Base-by-base conservation (phyloP, 1,140 invertebrate species). In the Kradibia gibbosae region DNA sequence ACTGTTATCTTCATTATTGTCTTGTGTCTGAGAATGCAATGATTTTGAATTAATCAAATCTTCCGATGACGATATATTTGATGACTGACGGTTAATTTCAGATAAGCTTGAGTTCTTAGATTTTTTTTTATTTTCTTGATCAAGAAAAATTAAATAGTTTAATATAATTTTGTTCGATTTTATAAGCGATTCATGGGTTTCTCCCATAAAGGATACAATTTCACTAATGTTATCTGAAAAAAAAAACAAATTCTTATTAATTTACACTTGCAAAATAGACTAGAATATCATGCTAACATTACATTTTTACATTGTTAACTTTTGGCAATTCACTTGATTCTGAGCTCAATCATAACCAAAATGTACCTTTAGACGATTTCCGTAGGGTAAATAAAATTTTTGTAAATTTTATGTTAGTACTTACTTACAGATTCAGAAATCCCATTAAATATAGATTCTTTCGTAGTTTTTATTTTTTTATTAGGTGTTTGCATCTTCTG, bases 221-320 rank as follows among this genome's bases (percentile, higher is more conserved):
- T 76, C n/a, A n/a, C 80, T 36, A 57, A 85, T 81, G 1, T 82
- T 7, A 50, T 45, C 86, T 87, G 57, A 73, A 84, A 86, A n/a
- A 25, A 17, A 74, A 3, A n/a, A 36, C 67, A 34, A 20, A 48
- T 22, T 71, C 34, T 8, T 60, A 31, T 48, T n/a, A 22, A 70
- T 70, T 31, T 74, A 36, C 39, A 15, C 20, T 42, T 42, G n/a
- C 3, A 3, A 71, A 45, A 42, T 3, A 17, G 48, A 72, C 13
- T 72, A 20, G 50, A 15, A 36, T 28, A 57, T 25, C 4, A 57
- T 25, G 4, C 22, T 53, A 17, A 5, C 22, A 17, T 17, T 53
- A 53, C 15, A 13, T 45, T 13, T 53, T 53, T 53, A 53, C 50
- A 53, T 22, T n/a, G 11, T 76, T 36, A 34, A 48, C 10, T 42